Evolutionary conservation across 2,113 vertebrate species (phyloP).

Genomic region (Phylloscopus trochilus): DNA sequence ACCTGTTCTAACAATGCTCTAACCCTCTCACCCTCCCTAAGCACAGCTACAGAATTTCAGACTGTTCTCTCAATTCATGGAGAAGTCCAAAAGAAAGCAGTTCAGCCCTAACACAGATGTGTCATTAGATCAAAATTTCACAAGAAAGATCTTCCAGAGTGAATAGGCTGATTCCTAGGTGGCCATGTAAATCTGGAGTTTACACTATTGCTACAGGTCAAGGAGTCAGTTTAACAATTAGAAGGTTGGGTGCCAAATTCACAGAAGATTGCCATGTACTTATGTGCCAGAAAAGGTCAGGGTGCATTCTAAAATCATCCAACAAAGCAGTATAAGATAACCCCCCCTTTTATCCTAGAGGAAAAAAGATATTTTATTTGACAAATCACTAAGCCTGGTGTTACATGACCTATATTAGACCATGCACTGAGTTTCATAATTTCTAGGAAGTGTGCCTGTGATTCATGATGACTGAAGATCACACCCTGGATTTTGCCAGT

Average conservation of each 20-base stretch:
- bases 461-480: neutral
- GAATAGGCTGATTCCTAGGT: neutral
- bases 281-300: neutral
- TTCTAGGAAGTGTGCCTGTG: neutral
- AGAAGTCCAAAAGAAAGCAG: neutral
- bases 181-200: neutral
- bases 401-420: neutral
- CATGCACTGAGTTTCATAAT: neutral
- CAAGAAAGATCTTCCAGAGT: neutral
- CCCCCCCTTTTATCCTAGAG: neutral
- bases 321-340: neutral
- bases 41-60: neutral
- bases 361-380: neutral
- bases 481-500: neutral
- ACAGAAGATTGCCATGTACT: neutral
- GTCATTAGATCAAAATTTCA: neutral
- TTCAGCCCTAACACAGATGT: neutral
- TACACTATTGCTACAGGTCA: neutral
- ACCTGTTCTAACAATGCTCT: neutral
- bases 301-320: neutral
- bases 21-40: neutral
- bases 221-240: neutral
- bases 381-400: neutral
- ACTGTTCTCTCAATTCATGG: neutral
- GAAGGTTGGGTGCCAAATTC: neutral